These are phyloP conservation scores for Micromesistius poutassou DNA, from an alignment of 2,797 vertebrate species.

Conservation along the genomic window DNA sequence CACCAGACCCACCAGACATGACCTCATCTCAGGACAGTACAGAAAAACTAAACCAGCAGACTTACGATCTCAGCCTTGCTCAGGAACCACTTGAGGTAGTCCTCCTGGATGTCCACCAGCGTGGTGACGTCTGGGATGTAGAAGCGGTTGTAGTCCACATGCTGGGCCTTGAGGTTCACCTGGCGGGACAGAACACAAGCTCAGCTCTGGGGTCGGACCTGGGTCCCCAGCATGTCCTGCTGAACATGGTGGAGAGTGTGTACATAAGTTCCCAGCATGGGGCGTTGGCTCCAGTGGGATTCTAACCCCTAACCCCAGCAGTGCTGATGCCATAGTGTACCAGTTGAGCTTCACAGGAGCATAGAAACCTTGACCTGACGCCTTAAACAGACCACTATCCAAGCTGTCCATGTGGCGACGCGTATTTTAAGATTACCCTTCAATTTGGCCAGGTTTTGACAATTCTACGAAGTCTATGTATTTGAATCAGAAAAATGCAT, in stretches of 20 bases:
- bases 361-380: neutral
- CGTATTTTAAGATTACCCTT: neutral
- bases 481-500: neutral
- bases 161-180: slow-evolving; percentile 91
- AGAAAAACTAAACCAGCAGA: slow-evolving; percentile 13
- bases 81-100: slow-evolving; percentile 99
- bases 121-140: slow-evolving; percentile 93
- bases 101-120: slow-evolving; percentile 96
- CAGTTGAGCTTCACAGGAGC: too few relatives aligned
- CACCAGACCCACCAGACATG: neutral
- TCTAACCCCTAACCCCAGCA: neutral
- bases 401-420: neutral
- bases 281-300: too few relatives aligned
- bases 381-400: neutral
- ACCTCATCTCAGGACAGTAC: neutral
- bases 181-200: slow-evolving; percentile 51
- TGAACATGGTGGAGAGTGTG: too few relatives aligned
- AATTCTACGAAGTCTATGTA: neutral
- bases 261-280: too few relatives aligned
- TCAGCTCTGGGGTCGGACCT: slow-evolving; percentile 21
- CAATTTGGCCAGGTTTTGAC: neutral
- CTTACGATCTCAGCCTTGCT: slow-evolving; percentile 92
- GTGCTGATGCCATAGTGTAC: too few relatives aligned
- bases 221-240: neutral
- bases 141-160: slow-evolving; percentile 90